Conservation (phyloP, 2,797 vertebrate genomes). For the Pangasius djambal region DNA sequence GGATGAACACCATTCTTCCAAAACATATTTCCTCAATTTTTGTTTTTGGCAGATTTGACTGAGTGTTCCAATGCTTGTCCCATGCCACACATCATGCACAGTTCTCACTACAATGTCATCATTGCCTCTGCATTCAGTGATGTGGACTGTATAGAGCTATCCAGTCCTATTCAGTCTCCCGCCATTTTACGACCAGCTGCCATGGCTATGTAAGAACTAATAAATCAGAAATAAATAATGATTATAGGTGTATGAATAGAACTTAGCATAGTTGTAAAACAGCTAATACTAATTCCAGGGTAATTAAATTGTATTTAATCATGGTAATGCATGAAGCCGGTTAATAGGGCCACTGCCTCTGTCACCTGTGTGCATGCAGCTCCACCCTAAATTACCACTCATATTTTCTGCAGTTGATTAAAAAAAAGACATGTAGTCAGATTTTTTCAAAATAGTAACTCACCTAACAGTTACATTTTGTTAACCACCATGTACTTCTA, state of each 20-base stretch:
- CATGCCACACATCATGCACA: background rate
- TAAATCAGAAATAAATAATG: background rate
- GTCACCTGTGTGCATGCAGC: background rate
- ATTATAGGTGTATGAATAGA: background rate
- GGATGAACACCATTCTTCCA: background rate
- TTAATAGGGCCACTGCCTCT: background rate
- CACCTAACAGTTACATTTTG: background rate
- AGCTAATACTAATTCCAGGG: background rate
- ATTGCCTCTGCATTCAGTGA: background rate
- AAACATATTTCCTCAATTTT: background rate
- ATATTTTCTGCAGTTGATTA: too few species aligned
- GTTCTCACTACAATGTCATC: background rate
- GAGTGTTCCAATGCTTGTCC: background rate
- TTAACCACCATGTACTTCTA: background rate
- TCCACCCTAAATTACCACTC: background rate
- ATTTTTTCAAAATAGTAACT: too few species aligned
- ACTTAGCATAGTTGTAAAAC: background rate
- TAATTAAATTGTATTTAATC: background rate
- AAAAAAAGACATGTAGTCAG: too few species aligned
- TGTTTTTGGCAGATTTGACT: background rate
- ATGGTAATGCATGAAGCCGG: background rate
- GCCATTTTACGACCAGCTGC: background rate
- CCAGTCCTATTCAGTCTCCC: background rate
- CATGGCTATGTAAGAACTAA: background rate
- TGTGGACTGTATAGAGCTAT: background rate